A percentile compares a stretch with the other conserved stretches of the same genome.
Evolutionary conservation across 2,113 vertebrate species (phyloP).

Genomic region (Pristiophorus japonicus): DNA sequence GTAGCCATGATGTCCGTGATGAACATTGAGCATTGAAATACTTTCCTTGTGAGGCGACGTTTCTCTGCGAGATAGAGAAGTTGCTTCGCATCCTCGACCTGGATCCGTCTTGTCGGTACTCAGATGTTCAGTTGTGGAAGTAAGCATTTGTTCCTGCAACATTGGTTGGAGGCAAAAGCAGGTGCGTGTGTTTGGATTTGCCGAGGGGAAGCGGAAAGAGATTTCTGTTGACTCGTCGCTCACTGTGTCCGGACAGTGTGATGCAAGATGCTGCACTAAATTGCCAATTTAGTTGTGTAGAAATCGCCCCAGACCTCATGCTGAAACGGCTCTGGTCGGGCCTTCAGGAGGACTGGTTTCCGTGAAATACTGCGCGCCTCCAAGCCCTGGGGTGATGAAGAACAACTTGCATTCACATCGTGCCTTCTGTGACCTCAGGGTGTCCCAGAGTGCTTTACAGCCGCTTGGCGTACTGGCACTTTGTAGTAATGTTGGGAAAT

Average conservation of each 20-base stretch:
- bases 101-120: background rate
- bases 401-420: background rate
- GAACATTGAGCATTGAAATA: background rate
- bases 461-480: background rate
- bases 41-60: background rate
- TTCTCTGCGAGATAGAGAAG: background rate
- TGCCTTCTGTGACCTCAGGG: background rate
- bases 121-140: background rate
- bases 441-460: background rate
- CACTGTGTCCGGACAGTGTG: background rate
- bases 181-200: background rate
- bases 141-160: too few relatives aligned
- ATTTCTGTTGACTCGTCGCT: background rate
- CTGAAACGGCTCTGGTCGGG: background rate
- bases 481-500: background rate
- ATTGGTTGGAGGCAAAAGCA: background rate
- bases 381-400: background rate
- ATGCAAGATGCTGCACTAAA: background rate
- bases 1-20: background rate
- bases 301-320: background rate
- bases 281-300: background rate
- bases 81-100: background rate
- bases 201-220: background rate
- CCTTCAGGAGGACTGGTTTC: background rate
- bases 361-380: background rate